These are phyloP conservation scores for Vandiemenella viatica DNA, from an alignment of 2,888 invertebrate species.

Conservation along the genomic window DNA sequence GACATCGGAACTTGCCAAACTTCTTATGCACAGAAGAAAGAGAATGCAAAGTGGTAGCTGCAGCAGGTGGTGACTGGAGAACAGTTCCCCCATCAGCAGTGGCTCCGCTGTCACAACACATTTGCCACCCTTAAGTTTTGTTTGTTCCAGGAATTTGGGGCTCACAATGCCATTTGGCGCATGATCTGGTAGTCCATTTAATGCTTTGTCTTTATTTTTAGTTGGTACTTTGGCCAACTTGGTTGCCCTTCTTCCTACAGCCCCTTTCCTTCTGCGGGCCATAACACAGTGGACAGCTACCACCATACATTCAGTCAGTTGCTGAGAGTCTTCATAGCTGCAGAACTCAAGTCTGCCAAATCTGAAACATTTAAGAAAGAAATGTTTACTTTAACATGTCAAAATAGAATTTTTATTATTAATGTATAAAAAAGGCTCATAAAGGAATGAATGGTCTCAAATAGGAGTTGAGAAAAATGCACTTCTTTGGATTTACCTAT, in stretches of 20 bases:
- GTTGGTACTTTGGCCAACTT: constrained; percentile 3
- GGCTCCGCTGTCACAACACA: constrained; percentile 9
- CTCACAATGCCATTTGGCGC: constrained; percentile 7
- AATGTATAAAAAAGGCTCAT: too few relatives aligned
- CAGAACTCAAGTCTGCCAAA: too few relatives aligned
- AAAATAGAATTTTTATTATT: too few relatives aligned
- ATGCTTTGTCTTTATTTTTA: constrained; percentile 7
- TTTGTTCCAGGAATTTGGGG: constrained; percentile 3
- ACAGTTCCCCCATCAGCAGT: constrained; percentile 6
- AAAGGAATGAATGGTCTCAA: too few relatives aligned
- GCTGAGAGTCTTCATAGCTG: too few relatives aligned
- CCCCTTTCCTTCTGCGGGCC: constrained; percentile 15
- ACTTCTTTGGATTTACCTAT: too few relatives aligned
- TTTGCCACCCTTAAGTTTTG: constrained; percentile 8
- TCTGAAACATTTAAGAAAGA: too few relatives aligned
- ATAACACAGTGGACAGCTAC: constrained; percentile 7
- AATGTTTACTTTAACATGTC: too few relatives aligned
- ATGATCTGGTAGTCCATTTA: constrained; percentile 4
- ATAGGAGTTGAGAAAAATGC: too few relatives aligned
- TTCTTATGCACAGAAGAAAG: constrained; percentile 31
- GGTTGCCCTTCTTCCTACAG: constrained; percentile 10
- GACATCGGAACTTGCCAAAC: constrained; percentile 40
- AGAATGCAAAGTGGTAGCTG: not conserved
- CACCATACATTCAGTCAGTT: constrained; percentile 12
- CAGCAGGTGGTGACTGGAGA: constrained; percentile 5